Percentiles rank a stretch among this genome's conserved stretches.
Evolutionary conservation across 2,797 vertebrate genomes (phyloP).

Genomic region (Molossus molossus): DNA sequence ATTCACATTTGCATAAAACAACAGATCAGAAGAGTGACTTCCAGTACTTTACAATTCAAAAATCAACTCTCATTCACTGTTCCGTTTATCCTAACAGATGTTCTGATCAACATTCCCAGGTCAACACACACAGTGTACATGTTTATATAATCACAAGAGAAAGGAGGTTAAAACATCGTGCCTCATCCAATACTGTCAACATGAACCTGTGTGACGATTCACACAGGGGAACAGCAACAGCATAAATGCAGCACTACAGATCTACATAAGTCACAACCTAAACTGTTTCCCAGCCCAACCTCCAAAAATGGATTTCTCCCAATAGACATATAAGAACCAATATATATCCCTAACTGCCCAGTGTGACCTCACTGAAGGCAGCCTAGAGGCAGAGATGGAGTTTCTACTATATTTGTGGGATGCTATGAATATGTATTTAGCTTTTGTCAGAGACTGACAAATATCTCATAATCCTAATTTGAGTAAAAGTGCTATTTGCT

Average conservation of each 20-base stretch:
- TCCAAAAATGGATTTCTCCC: constrained; percentile 77
- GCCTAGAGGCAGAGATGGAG: constrained; percentile 61
- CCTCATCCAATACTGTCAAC: constrained; percentile 78
- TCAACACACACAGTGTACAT: constrained; percentile 70
- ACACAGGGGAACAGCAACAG: constrained; percentile 62
- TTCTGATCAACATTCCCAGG: constrained; percentile 83
- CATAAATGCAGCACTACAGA: constrained; percentile 75
- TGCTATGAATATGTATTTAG: constrained; percentile 75
- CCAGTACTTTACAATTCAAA: constrained; percentile 81
- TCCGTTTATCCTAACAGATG: constrained; percentile 84
- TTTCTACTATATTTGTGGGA: constrained; percentile 59
- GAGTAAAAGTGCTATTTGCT: constrained; percentile 64
- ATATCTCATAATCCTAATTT: constrained; percentile 64
- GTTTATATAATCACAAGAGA: constrained; percentile 84
- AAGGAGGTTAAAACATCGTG: constrained; percentile 77
- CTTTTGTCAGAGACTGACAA: constrained; percentile 72
- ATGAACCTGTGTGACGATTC: constrained; percentile 61
- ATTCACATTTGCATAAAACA: constrained; percentile 76
- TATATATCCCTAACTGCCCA: constrained; percentile 58
- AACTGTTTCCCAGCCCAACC: constrained; percentile 54
- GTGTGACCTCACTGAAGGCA: constrained; percentile 67
- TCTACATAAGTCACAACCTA: constrained; percentile 77
- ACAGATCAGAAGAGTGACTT: constrained; percentile 80
- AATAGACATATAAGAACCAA: constrained; percentile 57
- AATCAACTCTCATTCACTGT: constrained; percentile 80